Evolutionary conservation across 2,888 invertebrate species (phyloP).

Genomic region (Clepsis dumicolana): DNA sequence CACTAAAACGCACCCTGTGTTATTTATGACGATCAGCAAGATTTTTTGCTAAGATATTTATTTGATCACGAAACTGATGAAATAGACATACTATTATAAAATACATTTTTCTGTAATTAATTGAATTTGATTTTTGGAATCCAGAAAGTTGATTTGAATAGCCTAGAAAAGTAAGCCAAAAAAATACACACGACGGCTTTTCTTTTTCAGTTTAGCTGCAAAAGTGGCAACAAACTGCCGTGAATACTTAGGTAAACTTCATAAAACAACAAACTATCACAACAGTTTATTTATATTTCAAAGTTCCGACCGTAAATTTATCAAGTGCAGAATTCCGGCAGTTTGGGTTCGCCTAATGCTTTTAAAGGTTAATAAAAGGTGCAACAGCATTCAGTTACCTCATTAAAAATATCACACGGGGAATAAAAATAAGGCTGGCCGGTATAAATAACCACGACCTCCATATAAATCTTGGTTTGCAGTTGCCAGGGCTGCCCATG

Average conservation of each 20-base stretch:
- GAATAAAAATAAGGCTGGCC: slow-evolving; percentile 80
- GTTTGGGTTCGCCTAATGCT: slow-evolving; percentile 66
- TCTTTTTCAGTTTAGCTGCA: neutral
- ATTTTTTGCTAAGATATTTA: no score
- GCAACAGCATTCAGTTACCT: slow-evolving; percentile 77
- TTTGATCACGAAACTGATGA: no score
- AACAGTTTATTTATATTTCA: slow-evolving; percentile 10
- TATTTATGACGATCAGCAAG: no score
- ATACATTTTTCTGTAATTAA: no score
- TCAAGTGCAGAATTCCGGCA: slow-evolving; percentile 55
- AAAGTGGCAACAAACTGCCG: neutral
- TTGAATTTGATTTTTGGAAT: no score
- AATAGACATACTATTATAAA: no score
- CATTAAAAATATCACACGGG: slow-evolving; percentile 84
- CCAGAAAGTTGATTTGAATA: no score
- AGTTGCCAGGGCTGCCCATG: slow-evolving; percentile 71
- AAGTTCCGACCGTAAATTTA: slow-evolving; percentile 21
- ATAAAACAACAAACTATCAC: slow-evolving; percentile 9
- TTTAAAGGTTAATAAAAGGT: slow-evolving; percentile 80
- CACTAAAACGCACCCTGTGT: no score
- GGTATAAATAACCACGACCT: slow-evolving; percentile 80
- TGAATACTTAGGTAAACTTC: neutral
- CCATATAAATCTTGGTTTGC: slow-evolving; percentile 81
- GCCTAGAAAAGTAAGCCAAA: no score
- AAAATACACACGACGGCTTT: no score